Base-by-base conservation (phyloP, 2,113 vertebrate species). In the Macrotis lagotis region DNA sequence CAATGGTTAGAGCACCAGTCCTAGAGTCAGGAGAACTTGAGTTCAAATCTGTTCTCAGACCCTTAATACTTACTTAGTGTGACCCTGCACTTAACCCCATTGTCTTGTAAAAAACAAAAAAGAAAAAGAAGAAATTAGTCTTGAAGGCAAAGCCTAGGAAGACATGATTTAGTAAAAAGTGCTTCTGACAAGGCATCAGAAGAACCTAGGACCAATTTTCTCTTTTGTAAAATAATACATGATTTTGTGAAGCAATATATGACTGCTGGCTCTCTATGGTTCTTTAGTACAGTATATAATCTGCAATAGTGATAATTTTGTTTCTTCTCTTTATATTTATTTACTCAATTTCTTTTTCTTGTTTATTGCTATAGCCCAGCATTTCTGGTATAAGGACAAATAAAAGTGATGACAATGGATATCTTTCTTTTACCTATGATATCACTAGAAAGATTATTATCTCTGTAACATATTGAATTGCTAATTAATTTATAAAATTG, bases 301-400 rank as follows among this genome's bases (percentile, higher is more conserved):
- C 37, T 83, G 14, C n/a, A 83, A 83, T 44, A 83, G n/a, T 49
- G 2, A 92, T 89, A 59, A 66, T n/a, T 94, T 59, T 26, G 14
- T 93, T 94, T 94, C 26, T n/a, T 74, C 37, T 88, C 83, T 51
- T 10, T 94, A 59, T 25, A 92, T 97, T 90, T 93, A 53, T 94
- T 93, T 93, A 91, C 22, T 83, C 66, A 19, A 44, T n/a, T 83
- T 83, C 66, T 44, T 83, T n/a, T 83, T 83, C 59, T 83, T 83
- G 37, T 83, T 83, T 83, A 44, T 44, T 83, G 55, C 28, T 66
- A 22, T 8, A 16, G 6, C n/a, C n/a, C 66, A 83, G 37, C 12
- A 66, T 66, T 66, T 66, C 31, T 66, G 37, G 2, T 66, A 66
- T 31, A 37, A 66, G 31, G 28, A 14, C 31, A 66, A 37, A 37